Base-by-base conservation (phyloP, 2,888 invertebrate genomes). In the Microchrysa polita region DNA sequence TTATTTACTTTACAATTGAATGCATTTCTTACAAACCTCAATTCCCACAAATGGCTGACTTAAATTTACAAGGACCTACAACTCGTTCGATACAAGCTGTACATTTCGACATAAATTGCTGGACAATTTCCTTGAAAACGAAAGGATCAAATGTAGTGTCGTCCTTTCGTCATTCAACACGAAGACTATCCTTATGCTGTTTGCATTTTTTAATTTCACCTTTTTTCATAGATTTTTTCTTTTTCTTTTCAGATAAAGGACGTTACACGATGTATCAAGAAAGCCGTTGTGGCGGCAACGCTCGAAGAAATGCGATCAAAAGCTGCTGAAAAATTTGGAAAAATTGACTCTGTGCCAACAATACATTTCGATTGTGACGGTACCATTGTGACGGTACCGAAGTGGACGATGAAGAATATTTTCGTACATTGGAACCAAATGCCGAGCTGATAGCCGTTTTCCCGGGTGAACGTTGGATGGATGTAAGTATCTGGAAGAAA, bases 351-450 rank as follows among this genome's bases (percentile, higher is more conserved):
- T 59, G 81, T 86, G 76, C 86, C 94, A 74, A 93, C 92, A 72
- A 92, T 96, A 74, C 96, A 95, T 52, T 86, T 97, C 78, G 97
- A 97, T 83, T 91, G 90, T 65, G 97, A 97, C 86, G 97, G 97
- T 42, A 97, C 97, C 0, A 96, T 97, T 87, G 93, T 97, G 67
- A 97, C 86, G 97, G 97, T 42, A 97, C 97, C 0, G 96, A 97
- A 87, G 93, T 97, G 67, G 96, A 97, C 80, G 96, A 97, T 81
- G 96, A 97, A 83, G 96, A 96, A 82, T 97, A 96, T 85, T 97
- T 97, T 84, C 92, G 92, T 63, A 96, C 96, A 1, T 86, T 97
- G 77, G 95, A 96, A 79, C 91, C 91, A 77, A 94, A 97, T 81
- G 94, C 95, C 18, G 91, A 91, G 80, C 87, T 95, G 76, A 95